Conservation (phyloP, 2,888 invertebrate genomes). For the Sisyra nigra region DNA sequence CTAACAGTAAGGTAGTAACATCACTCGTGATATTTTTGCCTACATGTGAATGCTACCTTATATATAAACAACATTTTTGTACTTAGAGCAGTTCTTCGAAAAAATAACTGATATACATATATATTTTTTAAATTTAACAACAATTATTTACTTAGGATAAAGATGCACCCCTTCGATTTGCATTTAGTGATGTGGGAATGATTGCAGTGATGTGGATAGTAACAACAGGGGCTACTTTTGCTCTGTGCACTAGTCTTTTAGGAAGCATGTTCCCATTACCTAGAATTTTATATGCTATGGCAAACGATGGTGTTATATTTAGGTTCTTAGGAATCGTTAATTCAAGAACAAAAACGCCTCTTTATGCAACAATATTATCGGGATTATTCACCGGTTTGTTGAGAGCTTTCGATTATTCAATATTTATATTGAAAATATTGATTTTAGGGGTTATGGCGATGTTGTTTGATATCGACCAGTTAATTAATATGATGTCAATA, state of each 20-base stretch:
- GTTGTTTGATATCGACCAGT: slow-evolving; percentile 74
- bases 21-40: too few species aligned
- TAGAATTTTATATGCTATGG: slow-evolving; percentile 80
- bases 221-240: slow-evolving; percentile 80
- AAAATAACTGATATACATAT: slow-evolving; percentile 7
- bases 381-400: slow-evolving; percentile 50
- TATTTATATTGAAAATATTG: too few species aligned
- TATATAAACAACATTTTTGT: too few species aligned
- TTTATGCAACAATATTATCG: slow-evolving; percentile 58
- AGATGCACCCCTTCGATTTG: slow-evolving; percentile 75
- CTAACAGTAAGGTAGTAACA: too few species aligned
- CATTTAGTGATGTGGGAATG: slow-evolving; percentile 64
- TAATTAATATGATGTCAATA: slow-evolving; percentile 95
- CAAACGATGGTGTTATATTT: slow-evolving; percentile 74
- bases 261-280: slow-evolving; percentile 84
- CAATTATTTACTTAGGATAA: slow-evolving; percentile 38
- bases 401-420: slow-evolving; percentile 19
- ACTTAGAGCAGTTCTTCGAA: too few species aligned
- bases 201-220: slow-evolving; percentile 74
- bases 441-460: slow-evolving; percentile 63
- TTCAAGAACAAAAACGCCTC: slow-evolving; percentile 58
- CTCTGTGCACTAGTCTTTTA: slow-evolving; percentile 72
- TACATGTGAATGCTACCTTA: too few species aligned
- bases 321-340: slow-evolving; percentile 51
- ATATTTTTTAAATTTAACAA: slow-evolving; percentile 7